Conservation (phyloP, 2,888 invertebrate genomes). For the Cancer borealis region DNA sequence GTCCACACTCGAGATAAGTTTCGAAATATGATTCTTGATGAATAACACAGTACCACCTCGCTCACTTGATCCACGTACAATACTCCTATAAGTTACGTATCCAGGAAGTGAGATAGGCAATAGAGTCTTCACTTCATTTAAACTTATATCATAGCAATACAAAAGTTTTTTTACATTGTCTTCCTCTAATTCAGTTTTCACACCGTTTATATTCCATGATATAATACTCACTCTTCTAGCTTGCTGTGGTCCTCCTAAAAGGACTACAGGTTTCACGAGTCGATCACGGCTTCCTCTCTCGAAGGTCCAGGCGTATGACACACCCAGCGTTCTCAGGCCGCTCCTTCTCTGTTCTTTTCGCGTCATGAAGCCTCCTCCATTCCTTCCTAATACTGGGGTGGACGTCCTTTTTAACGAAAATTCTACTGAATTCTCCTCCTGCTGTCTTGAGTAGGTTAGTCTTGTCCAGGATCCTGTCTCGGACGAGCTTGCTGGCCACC, state of each 20-base stretch:
- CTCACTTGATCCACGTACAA: background rate
- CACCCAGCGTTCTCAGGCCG: constrained; percentile 5
- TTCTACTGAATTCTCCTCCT: background rate
- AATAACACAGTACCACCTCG: background rate
- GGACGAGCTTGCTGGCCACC: background rate
- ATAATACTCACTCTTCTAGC: background rate
- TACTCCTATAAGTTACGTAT: background rate
- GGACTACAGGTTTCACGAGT: background rate
- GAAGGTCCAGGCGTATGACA: background rate
- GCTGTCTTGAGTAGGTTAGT: background rate
- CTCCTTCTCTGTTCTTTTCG: constrained; percentile 20
- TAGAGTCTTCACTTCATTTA: background rate
- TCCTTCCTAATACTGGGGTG: constrained; percentile 41
- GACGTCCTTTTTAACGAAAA: constrained; percentile 16
- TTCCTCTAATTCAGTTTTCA: background rate
- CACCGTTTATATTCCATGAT: background rate
- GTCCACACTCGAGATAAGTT: constrained; percentile 9
- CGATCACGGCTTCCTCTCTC: background rate
- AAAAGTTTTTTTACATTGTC: background rate
- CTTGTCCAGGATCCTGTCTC: background rate
- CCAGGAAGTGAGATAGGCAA: constrained; percentile 22
- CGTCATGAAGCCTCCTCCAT: constrained; percentile 42
- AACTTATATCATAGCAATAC: background rate
- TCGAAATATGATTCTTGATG: background rate
- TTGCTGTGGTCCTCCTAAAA: background rate